Base-by-base conservation (phyloP, 2,113 vertebrate genomes). In the Orcinus orca region DNA sequence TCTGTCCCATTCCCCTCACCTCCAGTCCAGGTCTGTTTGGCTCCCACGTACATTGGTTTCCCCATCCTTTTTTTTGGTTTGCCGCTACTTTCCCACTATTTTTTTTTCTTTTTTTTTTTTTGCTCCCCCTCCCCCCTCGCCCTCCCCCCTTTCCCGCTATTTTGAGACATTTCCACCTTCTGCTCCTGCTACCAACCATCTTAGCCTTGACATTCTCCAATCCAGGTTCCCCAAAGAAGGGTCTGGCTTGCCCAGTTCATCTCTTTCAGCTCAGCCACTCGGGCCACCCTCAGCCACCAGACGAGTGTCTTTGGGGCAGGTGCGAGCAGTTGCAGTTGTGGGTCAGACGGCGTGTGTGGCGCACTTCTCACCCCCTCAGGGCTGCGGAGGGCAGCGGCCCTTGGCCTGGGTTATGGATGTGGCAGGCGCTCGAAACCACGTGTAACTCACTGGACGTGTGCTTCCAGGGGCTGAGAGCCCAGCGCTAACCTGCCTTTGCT, bases 401-500 rank as follows among this genome's bases (percentile, higher is more conserved):
- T 58, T 25, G 11, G 65, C 41, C 2, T 5, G 0, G 1, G 13
- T 36, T 41, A 1, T 1, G 25, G 31, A 7, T 12, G 0, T 10
- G 58, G 17, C 38, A 41, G 53, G 44, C 6, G 9, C 68, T 41
- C 13, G 8, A n/a, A 33, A 13, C 38, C 55, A 12, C 5, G 1
- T 36, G 55, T n/a, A 21, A 29, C 25, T 63, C n/a, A 26, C 60
- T 23, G 9, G 21, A 6, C 0, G 0, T 4, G 3, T 14, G 80
- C 33, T 55, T 71, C 67, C 17, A 1, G 65, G 25, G 65, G 5
- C 25, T 81, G 71, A 2, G 5, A n/a, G 29, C 25, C 41, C 36
- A 50, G 41, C 26, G 44, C 97, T 97, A 65, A 97, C 50, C 29
- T 53, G 7, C 11, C 1, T 70, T 91, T 88, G 31, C 68, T 96